Evolutionary conservation across 1,140 invertebrate genomes (phyloP), one percentile per base, ranked within the genome.

Genomic region (Drosophila quadrilineata): DNA sequence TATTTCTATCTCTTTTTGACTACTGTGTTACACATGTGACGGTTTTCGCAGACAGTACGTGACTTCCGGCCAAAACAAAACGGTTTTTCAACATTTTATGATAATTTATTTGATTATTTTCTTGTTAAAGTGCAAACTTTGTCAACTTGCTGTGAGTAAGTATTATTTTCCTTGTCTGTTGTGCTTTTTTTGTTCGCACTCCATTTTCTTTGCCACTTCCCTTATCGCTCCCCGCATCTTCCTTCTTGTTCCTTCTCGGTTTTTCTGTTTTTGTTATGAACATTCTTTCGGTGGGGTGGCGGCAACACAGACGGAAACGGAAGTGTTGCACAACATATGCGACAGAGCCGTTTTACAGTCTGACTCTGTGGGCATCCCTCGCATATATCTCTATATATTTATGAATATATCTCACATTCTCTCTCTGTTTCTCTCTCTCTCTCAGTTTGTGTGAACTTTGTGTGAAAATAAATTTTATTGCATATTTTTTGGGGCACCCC

Each of bases 71-170:
- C 79, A 84, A 79, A 79, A 84, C 79, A 84, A 84, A 84, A 84
- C 74, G 79, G 70, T 84, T 84, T 64, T 60, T 71, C 68, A 67
- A 85, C 79, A 79, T 71, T 84, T 84, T 84, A 84, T 84, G 74
- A 84, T 84, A 84, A 84, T 84, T 84, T 84, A 84, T 84, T 84
- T 85, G 79, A 84, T 84, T 84, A 84, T 84, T 79, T 84, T 85
- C 79, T 84, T 84, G 79, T 84, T 84, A 84, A 84, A 84, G 74
- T 79, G 74, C 79, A 85, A 84, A 84, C 79, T 84, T 84, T 84
- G 73, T 85, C 77, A 84, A 70, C 33, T 63, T 63, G 41, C 28
- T 43, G 5, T 12, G 16, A 48, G 45, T 35, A 35, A n/a, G n/a
- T 24, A 6, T 56, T 31, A n/a, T 38, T 36, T 31, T 1, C 31